Evolutionary conservation across 2,797 vertebrate species (phyloP).

Genomic region (Poecilia wingei): DNA sequence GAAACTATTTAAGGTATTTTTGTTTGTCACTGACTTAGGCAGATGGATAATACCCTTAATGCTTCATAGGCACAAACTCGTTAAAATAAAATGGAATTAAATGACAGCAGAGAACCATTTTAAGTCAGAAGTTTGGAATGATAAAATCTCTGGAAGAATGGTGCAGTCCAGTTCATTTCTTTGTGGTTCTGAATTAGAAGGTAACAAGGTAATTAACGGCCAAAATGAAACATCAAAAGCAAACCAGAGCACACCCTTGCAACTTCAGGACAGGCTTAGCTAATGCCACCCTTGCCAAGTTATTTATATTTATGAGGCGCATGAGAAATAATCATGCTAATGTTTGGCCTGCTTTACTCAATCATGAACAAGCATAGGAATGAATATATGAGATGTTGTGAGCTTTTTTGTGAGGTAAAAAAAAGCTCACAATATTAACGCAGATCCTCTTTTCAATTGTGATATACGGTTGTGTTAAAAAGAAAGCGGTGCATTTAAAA

Average conservation of each 20-base stretch:
- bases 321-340: not conserved
- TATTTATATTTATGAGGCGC: not conserved
- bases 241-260: not conserved
- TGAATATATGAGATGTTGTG: not conserved
- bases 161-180: not conserved
- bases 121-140: not conserved
- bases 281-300: not conserved
- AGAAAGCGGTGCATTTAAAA: not conserved
- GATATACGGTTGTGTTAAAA: not conserved
- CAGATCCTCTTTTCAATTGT: not conserved
- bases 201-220: not conserved
- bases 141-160: not conserved
- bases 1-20: not conserved
- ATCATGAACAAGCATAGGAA: not conserved
- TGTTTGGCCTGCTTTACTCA: slow-evolving; percentile 2
- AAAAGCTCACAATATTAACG: not conserved
- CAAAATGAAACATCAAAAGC: not conserved
- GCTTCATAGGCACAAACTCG: not conserved
- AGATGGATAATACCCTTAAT: not conserved
- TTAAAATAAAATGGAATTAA: not conserved
- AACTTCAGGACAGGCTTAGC: not conserved
- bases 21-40: not conserved
- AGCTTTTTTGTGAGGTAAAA: not conserved
- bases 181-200: not conserved
- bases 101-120: not conserved